A percentile compares a stretch with the other conserved stretches of the same genome.
Evolutionary conservation across 2,797 vertebrate species (phyloP).

Genomic region (Catamblyrhynchus diadema): DNA sequence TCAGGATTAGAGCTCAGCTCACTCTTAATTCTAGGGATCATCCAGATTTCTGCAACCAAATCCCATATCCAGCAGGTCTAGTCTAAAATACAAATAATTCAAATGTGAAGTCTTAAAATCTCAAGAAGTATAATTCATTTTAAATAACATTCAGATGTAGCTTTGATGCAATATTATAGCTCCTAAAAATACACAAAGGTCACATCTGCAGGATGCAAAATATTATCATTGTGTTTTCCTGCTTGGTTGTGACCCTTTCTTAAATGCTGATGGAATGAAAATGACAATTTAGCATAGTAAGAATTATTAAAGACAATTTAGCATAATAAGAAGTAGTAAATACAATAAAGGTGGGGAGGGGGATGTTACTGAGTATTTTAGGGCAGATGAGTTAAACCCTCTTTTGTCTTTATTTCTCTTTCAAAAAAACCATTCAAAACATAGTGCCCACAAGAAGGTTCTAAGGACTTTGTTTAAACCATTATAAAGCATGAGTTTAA

Average conservation of each 20-base stretch:
- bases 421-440: background rate
- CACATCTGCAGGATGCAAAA: background rate
- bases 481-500: background rate
- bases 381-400: background rate
- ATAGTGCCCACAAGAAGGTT: background rate
- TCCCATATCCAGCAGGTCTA: background rate
- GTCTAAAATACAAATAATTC: background rate
- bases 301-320: background rate
- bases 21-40: background rate
- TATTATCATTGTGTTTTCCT: background rate
- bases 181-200: background rate
- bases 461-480: background rate
- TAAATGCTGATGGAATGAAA: background rate
- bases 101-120: background rate
- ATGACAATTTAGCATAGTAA: background rate
- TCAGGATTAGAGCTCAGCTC: background rate
- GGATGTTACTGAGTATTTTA: background rate
- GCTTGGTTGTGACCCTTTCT: background rate
- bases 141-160: background rate
- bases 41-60: background rate
- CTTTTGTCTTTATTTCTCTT: background rate
- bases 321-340: background rate
- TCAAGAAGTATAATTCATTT: background rate
- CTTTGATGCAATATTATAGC: background rate
- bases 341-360: rapidly evolving